phyloP scores from a whole-genome alignment of 2,888 invertebrate genomes.

The Drosophila lacicola region DNA sequence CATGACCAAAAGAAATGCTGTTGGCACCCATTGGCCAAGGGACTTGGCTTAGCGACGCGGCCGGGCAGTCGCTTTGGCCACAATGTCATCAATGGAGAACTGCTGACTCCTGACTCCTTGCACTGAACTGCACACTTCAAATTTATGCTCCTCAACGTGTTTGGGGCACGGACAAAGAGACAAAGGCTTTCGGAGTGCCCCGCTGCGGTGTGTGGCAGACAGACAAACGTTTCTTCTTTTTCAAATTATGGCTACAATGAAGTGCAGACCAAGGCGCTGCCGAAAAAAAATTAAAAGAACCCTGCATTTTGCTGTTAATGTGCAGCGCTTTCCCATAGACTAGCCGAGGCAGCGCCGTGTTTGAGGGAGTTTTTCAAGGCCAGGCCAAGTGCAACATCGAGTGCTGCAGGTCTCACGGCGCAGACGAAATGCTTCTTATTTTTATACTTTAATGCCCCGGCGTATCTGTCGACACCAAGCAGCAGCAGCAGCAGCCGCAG shows the following conservation, averaged over 20 bases:
- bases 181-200: conserved; percentile 12
- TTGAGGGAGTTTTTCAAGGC: conserved; percentile 63
- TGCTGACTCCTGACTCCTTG: conserved; percentile 8
- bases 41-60: not conserved
- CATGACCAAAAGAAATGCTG: conserved; percentile 65
- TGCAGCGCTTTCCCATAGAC: conserved; percentile 1
- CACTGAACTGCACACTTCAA: conserved; percentile 46
- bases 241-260: conserved; percentile 33
- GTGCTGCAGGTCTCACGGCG: conserved; percentile 52
- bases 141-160: conserved; percentile 44
- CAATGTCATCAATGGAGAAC: conserved; percentile 21
- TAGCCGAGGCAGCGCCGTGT: conserved; percentile 4
- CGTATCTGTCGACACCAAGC: conserved; percentile 75
- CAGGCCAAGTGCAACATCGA: conserved; percentile 67
- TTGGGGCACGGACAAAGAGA: not conserved
- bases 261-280: conserved; percentile 18
- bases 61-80: conserved; percentile 3
- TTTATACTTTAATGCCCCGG: conserved; percentile 72
- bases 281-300: not conserved
- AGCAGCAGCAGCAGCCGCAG: conserved; percentile 52
- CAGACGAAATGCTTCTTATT: conserved; percentile 68
- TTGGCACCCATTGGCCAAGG: conserved; percentile 14
- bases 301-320: conserved; percentile 10
- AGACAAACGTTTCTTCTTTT: conserved; percentile 17
- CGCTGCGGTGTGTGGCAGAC: conserved; percentile 2